Conservation (phyloP, 2,797 vertebrate genomes). For the Chaunax sp. region DNA sequence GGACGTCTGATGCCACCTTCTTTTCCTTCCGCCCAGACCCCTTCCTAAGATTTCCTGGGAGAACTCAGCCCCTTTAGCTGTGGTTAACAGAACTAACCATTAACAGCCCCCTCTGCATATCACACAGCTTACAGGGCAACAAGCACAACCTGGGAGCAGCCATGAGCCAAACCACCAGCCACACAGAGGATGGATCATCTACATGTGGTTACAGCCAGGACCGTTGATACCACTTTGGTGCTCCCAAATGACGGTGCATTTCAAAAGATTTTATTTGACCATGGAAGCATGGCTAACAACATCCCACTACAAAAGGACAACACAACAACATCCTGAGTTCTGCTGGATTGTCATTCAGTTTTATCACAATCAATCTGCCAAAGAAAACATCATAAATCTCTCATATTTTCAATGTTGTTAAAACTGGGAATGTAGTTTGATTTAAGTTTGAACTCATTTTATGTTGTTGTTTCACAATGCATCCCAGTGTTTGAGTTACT, state of each 20-base stretch:
- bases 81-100: conserved; percentile 47
- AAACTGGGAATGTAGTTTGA: no score
- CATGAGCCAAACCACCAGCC: conserved; percentile 29
- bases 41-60: conserved; percentile 59
- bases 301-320: neutral
- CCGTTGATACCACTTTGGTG: conserved; percentile 21
- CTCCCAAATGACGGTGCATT: conserved; percentile 39
- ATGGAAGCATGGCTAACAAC: conserved; percentile 18
- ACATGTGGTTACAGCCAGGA: conserved; percentile 31
- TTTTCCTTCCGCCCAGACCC: no score
- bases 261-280: conserved; percentile 41
- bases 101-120: conserved; percentile 58
- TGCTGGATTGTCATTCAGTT: neutral
- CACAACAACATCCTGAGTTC: neutral
- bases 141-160: conserved; percentile 31
- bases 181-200: conserved; percentile 22
- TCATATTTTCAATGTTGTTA: no score
- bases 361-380: neutral
- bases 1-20: conserved; percentile 58
- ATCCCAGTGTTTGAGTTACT: no score
- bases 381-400: neutral
- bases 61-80: conserved; percentile 48
- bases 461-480: no score
- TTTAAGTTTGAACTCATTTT: no score
- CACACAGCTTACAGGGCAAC: conserved; percentile 61